Evolutionary conservation across 2,797 vertebrate genomes (phyloP), one percentile per base, ranked within the genome.

Genomic region (Anniella stebbinsi): DNA sequence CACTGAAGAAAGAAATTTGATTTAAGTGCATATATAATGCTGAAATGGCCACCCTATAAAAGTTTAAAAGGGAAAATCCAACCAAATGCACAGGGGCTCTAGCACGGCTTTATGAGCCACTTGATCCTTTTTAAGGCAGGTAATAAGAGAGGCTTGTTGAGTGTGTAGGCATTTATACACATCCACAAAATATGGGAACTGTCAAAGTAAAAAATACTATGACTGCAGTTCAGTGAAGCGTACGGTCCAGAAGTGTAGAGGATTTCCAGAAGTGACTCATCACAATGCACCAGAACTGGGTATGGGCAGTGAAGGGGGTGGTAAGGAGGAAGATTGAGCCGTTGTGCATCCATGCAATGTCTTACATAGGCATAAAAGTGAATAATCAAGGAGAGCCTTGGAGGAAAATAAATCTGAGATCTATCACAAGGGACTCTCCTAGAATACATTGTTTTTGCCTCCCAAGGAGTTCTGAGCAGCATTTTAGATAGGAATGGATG

Each of bases 11-110:
- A 33, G 51, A 17, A 33, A 8, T 88, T 92, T 54, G 18, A 73
- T 36, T 91, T 45, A 81, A 84, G 4, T 84, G 81, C 81, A 89
- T 82, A 4, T 38, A 63, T 70, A 81, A 70, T 33, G 12, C 2
- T 83, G 73, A 84, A 86, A 2, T n/a, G 48, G 36, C 63, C 0
- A 5, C 1, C 30, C 77, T 57, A 82, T 69, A 45, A 75, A 0
- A 66, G 51, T 66, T 41, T 88, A 36, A 67, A 93, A 57, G 85
- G 15, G 69, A 72, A 94, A 86, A 48, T 48, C 38, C 2, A 80
- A 38, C 1, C 1, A 13, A 87, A 77, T 88, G 63, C 89, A 80
- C 1, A 80, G 0, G 70, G 60, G 2, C 10, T 12, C 15, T 70
- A 81, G 0, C 57, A 83, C 80, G 11, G 0, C 1, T 91, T 88